Evolutionary conservation across 64 coral and sea anemone species (phyloP), one percentile per base, ranked within the genome.

Genomic region (Cladopsammia gracilis): DNA sequence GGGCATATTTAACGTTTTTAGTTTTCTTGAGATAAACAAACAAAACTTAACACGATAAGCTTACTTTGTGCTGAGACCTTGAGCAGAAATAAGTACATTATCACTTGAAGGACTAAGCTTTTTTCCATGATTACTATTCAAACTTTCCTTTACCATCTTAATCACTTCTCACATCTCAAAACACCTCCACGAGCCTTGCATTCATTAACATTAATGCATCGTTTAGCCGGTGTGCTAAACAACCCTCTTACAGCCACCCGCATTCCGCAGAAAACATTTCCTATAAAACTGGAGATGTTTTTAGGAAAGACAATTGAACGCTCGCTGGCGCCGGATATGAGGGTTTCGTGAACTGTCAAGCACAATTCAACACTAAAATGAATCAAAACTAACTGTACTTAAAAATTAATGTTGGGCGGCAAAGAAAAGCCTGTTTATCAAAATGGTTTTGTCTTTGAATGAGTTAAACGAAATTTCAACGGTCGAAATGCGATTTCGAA

Each of bases 101-200:
- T 66, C 62, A 50, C 20, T 3, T 14, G 19, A 67, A 84, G 6
- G 19, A 49, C 7, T 7, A 68, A 84, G 47, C 7, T 66, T 23
- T 67, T 50, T 68, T 46, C 46, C 80, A 84, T 84, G 43, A 45
- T 68, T 51, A 25, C 80, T 19, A 18, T 23, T 10, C 58, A 48
- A 20, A 25, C 20, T 84, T 67, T n/a, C 47, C 18, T 6, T 15
- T 48, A 67, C 34, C 80, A 84, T 84, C 5, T 84, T 84, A 66
- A 9, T 49, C 19, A 43, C 19, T 47, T 48, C 60, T 84, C 45
- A 66, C 79, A 84, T 48, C 44, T 43, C 42, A 64, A 82, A 79
- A 79, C 58, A 48, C 80, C 58, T 84, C 80, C 80, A 84, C 80
- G 80, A 84, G 80, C 61, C 43, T 7, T 84, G 80, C 80, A 67